A percentile compares a stretch with the other conserved stretches of the same genome.
Evolutionary conservation across 2,113 vertebrate species (phyloP).

Genomic region (Crotalus horridus): DNA sequence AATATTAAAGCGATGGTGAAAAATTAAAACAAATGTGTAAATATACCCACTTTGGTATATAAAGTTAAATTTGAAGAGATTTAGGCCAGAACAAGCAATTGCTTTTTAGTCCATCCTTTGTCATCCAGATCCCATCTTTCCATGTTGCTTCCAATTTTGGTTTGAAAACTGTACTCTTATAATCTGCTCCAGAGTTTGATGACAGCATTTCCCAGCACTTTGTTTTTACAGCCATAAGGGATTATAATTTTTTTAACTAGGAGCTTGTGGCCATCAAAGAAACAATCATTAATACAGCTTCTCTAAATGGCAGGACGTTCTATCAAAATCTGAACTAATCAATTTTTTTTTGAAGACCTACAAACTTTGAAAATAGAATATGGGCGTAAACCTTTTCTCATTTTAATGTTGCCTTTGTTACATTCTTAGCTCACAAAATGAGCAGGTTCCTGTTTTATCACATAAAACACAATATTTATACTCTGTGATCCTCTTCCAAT

Average conservation of each 20-base stretch:
- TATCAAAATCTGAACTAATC: background rate
- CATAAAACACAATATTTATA: background rate
- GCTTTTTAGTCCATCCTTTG: background rate
- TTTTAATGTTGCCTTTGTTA: background rate
- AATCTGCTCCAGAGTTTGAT: background rate
- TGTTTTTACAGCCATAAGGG: background rate
- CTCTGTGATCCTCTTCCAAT: background rate
- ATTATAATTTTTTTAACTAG: background rate
- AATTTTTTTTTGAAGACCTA: background rate
- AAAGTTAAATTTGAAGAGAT: background rate
- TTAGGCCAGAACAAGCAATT: background rate
- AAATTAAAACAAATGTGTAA: background rate
- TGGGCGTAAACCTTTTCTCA: background rate
- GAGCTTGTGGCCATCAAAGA: background rate
- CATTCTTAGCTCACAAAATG: background rate
- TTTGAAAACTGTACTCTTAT: background rate
- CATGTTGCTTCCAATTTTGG: background rate
- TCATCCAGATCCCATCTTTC: background rate
- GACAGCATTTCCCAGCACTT: background rate
- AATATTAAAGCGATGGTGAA: background rate
- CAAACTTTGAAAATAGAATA: background rate
- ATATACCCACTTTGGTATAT: background rate
- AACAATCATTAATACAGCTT: background rate
- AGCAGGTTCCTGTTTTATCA: background rate
- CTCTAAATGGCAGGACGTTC: background rate